Evolutionary conservation across 1,140 invertebrate species (phyloP), one percentile per base, ranked within the genome.

Genomic region (Procambarus clarkii): DNA sequence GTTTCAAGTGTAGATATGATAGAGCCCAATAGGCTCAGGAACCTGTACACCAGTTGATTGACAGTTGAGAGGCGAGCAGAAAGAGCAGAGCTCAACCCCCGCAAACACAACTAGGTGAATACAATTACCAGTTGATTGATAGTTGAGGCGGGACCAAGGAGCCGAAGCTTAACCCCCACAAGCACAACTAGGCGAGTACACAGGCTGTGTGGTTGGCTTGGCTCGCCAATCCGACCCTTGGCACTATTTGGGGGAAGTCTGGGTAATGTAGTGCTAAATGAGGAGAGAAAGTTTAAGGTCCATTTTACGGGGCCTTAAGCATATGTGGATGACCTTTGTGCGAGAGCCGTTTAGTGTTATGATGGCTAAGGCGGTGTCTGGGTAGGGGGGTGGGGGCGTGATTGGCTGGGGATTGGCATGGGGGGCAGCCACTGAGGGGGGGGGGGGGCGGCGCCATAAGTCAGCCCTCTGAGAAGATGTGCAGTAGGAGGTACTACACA

Each of bases 181-280:
- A 34, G 34, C 34, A 34, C 34, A 34, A 34, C 34, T 34, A 34
- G 34, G 34, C 34, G 34, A 34, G 34, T 34, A 34, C 34, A 34
- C 34, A 34, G 34, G 34, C 34, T 34, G 34, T 34, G 34, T 85
- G 64, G 34, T 85, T 48, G 83, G 64, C 83, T 87, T 50, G 21
- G 44, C 86, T 54, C 46, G 69, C 77, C 15, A 64, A 18, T 87
- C 8, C 77, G 81, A 64, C 58, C 45, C 86, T 88, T 88, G 86
- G 86, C 86, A 88, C 86, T 88, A 50, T 80, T 50, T 50, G 78
- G 71, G 50, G 60, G 44, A 60, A 78, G 71, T 86, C 74, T 34
- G 78, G 78, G 86, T 88, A 81, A 79, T 81, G 78, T 80, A 80
- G 86, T 80, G 86, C 78, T 79, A 79, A 88, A 88, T 79, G 86